These are phyloP conservation scores for Danaus plexippus DNA, from an alignment of 1,140 invertebrate species.

Conservation along the genomic window DNA sequence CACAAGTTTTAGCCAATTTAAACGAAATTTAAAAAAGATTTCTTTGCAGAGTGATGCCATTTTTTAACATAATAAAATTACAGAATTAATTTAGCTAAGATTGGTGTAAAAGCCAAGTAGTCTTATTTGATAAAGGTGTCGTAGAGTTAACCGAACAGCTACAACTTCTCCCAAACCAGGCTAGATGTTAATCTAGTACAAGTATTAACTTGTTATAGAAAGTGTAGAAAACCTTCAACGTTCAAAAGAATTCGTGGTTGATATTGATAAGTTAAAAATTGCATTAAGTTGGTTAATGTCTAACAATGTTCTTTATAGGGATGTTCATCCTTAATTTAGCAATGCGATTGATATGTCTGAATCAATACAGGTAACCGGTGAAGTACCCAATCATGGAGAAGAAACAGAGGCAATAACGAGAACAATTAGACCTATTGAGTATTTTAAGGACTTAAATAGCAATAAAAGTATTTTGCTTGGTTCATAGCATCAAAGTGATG, in stretches of 20 bases:
- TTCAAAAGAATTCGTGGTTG: conserved; percentile 14
- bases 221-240: conserved; percentile 13
- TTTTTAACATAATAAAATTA: conserved; percentile 25
- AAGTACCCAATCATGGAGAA: too few species aligned
- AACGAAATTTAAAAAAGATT: conserved; percentile 17
- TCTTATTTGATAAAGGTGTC: conserved; percentile 9
- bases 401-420: too few species aligned
- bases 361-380: too few species aligned
- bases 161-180: conserved; percentile 8
- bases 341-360: background rate
- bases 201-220: conserved; percentile 14
- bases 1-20: conserved; percentile 13
- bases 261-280: conserved; percentile 9
- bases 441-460: too few species aligned
- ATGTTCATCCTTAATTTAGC: conserved; percentile 7
- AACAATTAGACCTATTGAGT: too few species aligned
- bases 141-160: conserved; percentile 6
- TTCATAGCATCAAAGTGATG: conserved; percentile 16
- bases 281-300: conserved; percentile 13
- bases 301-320: conserved; percentile 15
- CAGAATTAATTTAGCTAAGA: conserved; percentile 20
- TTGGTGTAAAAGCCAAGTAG: conserved; percentile 23
- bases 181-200: conserved; percentile 19
- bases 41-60: conserved; percentile 12
- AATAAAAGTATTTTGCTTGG: too few species aligned